These are phyloP conservation scores for Rhopilema esculentum DNA, from an alignment of 30 jellyfish, hydroid and myxozoan genomes.

Conservation along the genomic window DNA sequence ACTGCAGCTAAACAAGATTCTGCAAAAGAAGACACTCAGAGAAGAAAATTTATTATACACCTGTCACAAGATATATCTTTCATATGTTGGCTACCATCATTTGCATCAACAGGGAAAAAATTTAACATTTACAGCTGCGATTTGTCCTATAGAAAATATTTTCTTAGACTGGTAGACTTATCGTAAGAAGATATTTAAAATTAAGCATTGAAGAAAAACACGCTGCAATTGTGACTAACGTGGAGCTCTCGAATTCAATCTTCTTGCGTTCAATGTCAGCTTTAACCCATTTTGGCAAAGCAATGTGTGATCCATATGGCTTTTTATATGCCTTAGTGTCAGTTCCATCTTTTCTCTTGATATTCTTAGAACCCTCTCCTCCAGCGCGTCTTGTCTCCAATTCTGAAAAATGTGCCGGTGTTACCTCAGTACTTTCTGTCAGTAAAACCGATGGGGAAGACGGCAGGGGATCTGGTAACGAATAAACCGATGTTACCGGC, in stretches of 20 bases:
- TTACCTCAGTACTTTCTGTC: neutral
- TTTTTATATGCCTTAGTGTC: neutral
- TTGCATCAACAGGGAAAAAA: too few species aligned
- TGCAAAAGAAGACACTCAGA: too few species aligned
- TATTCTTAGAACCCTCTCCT: neutral
- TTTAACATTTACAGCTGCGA: too few species aligned
- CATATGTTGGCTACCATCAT: too few species aligned
- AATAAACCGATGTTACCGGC: constrained; percentile 12
- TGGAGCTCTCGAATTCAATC: neutral
- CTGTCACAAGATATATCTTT: too few species aligned
- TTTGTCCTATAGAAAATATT: too few species aligned
- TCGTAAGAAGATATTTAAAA: too few species aligned
- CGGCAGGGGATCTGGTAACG: constrained; percentile 48
- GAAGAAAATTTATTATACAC: too few species aligned
- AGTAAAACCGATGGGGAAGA: constrained; percentile 30
- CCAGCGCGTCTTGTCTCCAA: neutral
- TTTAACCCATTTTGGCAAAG: constrained; percentile 46
- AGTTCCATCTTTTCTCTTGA: neutral
- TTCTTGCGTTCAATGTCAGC: neutral
- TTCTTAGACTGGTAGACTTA: too few species aligned
- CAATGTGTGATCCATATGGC: neutral
- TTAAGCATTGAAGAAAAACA: too few species aligned
- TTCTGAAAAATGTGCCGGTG: neutral
- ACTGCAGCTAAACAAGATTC: too few species aligned
- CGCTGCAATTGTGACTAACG: neutral